phyloP scores from a whole-genome alignment of 2,888 invertebrate genomes.

The Charanyca ferruginea region DNA sequence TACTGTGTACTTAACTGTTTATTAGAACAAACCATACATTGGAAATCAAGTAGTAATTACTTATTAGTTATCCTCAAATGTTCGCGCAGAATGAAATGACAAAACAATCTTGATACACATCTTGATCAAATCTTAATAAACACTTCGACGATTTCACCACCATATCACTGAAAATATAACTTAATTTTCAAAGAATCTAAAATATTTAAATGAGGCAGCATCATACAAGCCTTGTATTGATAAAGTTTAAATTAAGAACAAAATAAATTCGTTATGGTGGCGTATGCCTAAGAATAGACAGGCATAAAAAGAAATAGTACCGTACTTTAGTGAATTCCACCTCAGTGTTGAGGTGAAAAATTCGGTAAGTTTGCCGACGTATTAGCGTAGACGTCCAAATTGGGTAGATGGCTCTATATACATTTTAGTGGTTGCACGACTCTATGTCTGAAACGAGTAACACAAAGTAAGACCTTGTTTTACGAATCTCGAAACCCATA shows the following conservation, averaged over 20 bases:
- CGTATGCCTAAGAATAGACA: constrained; percentile 37
- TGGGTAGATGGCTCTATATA: constrained; percentile 44
- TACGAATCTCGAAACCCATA: neutral
- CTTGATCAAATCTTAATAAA: too few relatives aligned
- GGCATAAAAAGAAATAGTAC: constrained; percentile 26
- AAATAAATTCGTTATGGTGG: constrained; percentile 29
- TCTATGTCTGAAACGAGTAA: constrained; percentile 27
- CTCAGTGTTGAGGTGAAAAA: constrained; percentile 14
- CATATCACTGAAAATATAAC: neutral
- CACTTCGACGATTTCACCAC: neutral
- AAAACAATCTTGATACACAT: neutral
- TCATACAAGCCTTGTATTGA: constrained; percentile 20
- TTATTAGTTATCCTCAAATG: neutral
- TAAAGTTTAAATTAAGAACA: constrained; percentile 23
- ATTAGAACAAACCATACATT: constrained; percentile 7
- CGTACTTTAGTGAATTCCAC: constrained; percentile 25
- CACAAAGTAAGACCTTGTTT: neutral
- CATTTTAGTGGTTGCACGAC: constrained; percentile 37
- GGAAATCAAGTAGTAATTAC: neutral
- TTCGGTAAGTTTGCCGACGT: constrained; percentile 51
- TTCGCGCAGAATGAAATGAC: neutral
- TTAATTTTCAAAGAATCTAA: neutral
- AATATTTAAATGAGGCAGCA: constrained; percentile 25
- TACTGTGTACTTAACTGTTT: constrained; percentile 20
- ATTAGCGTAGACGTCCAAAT: constrained; percentile 56